Conservation (phyloP, 1,140 invertebrate species). For the Cheumatopsyche charites region DNA sequence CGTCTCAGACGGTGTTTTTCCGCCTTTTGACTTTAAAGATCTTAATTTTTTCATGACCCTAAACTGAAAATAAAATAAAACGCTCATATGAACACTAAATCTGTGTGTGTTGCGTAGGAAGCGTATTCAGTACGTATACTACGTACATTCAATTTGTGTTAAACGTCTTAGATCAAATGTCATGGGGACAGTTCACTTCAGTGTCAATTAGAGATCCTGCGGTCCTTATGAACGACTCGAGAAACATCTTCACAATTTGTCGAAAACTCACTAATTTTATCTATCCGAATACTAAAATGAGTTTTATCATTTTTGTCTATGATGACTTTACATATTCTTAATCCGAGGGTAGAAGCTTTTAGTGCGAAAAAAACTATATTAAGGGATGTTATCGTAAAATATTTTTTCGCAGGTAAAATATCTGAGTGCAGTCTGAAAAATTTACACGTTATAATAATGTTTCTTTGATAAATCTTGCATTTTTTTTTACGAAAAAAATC, state of each 20-base stretch:
- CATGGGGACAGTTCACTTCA: slow-evolving; percentile 49
- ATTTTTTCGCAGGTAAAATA: no score
- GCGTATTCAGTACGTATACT: slow-evolving; percentile 23
- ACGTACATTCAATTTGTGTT: slow-evolving; percentile 42
- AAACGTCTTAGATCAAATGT: slow-evolving; percentile 49
- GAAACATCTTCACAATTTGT: neutral
- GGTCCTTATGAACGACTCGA: neutral
- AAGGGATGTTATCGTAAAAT: no score
- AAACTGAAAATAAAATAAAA: neutral
- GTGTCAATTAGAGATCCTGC: slow-evolving; percentile 45
- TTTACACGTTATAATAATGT: no score
- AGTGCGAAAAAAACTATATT: no score
- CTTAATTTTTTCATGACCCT: no score
- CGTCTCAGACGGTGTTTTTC: no score
- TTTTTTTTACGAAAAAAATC: no score
- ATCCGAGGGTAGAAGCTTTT: no score
- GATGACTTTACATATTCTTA: no score
- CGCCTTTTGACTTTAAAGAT: no score
- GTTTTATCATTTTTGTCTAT: neutral
- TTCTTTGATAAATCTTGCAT: no score
- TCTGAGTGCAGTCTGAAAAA: no score
- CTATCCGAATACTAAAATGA: neutral
- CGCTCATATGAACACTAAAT: neutral
- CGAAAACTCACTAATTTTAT: neutral
- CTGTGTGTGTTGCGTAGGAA: slow-evolving; percentile 42